Evolutionary conservation across 2,888 invertebrate species (phyloP).

Genomic region (Gastracanthus pulcherrimus): DNA sequence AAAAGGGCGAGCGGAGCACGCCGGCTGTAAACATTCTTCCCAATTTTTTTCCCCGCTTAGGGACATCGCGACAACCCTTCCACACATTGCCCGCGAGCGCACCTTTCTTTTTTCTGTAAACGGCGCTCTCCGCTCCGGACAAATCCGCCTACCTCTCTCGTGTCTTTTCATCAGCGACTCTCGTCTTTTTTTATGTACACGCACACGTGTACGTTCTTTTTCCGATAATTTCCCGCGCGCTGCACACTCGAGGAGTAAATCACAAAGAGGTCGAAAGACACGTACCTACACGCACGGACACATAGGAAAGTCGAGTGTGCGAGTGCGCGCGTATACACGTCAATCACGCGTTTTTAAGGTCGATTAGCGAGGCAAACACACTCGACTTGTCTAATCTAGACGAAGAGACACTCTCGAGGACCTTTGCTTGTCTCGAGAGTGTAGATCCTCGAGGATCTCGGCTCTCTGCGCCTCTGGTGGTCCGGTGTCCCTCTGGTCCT

Average conservation of each 20-base stretch:
- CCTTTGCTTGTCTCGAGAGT: neutral
- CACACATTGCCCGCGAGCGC: no score
- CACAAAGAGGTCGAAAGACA: neutral
- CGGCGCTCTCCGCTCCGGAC: neutral
- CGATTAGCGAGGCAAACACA: constrained; percentile 61
- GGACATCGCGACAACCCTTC: constrained; percentile 16
- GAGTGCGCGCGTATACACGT: no score
- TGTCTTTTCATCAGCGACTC: neutral
- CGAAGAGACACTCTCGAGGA: neutral
- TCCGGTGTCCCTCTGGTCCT: neutral
- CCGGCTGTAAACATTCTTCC: constrained; percentile 30
- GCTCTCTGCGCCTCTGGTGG: constrained; percentile 10
- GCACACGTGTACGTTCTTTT: neutral
- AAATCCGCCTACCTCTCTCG: constrained; percentile 23
- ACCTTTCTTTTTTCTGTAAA: neutral
- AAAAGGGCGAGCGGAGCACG: neutral
- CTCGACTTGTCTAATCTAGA: constrained; percentile 59
- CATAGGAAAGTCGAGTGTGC: constrained; percentile 48
- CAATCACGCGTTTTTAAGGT: constrained; percentile 59
- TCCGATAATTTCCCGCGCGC: neutral
- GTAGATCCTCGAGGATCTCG: constrained; percentile 1
- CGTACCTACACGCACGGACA: neutral
- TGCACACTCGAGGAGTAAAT: constrained; percentile 1
- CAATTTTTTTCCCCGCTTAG: neutral
- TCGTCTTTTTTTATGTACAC: neutral